Evolutionary conservation across 2,113 vertebrate genomes (phyloP), one percentile per base, ranked within the genome.

Genomic region (Pteropus alecto): DNA sequence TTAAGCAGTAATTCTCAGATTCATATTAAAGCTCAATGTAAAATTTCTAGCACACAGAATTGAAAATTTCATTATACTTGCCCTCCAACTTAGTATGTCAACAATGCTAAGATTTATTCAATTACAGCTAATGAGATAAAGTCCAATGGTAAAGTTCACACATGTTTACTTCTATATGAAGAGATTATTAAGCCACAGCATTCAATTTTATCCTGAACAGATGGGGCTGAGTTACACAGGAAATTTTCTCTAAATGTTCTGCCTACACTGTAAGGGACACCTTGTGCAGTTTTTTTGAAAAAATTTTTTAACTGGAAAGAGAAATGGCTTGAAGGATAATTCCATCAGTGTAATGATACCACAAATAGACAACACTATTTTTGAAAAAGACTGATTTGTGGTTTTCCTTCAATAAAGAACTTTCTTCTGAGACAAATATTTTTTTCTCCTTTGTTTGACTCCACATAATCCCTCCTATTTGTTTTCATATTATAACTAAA

Each of bases 111-210:
- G 10, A 48, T 71, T 85, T 95, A 74, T 61, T 65, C 41, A 84
- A 61, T 95, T 71, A 90, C 9, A 90, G 5, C 33, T 92, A 96
- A 93, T 85, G 41, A 84, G 46, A 65, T 26, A 92, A 76, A 76
- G 41, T 61, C n/a, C 65, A 46, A 24, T n/a, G 38, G 33, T 84
- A 87, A 96, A 96, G 16, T 96, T 94, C 84, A 73, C 11, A 74
- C 5, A 41, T 83, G 7, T 92, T 92, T 88, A 71, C 38, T 79
- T 90, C 60, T 96, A 88, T 54, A 87, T 84, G 67, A 93, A 94
- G 22, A 87, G 60, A 60, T 68, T 87, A 90, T 77, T 86, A 95
- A 81, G 41, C 30, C 26, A 76, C 10, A 90, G 2, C 22, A 65
- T 58, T 96, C 30, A 48, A 51, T 71, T 90, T 85, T 94, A 85